Evolutionary conservation across 2,888 invertebrate species (phyloP).

Genomic region (Automeris io): DNA sequence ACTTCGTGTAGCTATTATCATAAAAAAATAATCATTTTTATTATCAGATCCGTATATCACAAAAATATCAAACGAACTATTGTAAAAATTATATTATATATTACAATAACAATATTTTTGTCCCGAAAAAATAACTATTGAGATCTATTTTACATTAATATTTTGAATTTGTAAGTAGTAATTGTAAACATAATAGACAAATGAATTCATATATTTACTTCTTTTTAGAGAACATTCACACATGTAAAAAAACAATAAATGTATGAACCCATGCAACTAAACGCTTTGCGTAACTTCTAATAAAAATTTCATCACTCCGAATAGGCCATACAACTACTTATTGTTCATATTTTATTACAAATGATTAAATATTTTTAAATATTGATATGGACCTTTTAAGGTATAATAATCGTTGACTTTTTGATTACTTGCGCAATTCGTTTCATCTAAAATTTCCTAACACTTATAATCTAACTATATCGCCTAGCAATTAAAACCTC

Average conservation of each 20-base stretch:
- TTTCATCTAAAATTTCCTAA: conserved; percentile 48
- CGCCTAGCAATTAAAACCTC: conserved; percentile 53
- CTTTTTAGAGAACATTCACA: not conserved
- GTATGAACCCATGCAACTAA: conserved; percentile 29
- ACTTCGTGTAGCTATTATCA: conserved; percentile 15
- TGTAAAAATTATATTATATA: conserved; percentile 6
- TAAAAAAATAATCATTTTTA: conserved; percentile 7
- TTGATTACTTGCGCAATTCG: conserved; percentile 43
- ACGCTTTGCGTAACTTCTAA: conserved; percentile 55
- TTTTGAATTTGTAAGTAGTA: not conserved
- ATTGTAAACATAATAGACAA: not conserved
- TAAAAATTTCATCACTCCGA: conserved; percentile 27
- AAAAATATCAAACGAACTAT: conserved; percentile 13
- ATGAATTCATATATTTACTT: conserved; percentile 2
- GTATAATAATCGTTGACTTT: conserved; percentile 61
- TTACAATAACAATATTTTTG: conserved; percentile 2
- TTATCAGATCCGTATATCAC: conserved; percentile 39
- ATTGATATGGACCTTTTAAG: conserved; percentile 76
- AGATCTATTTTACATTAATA: not conserved
- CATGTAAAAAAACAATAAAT: conserved; percentile 10
- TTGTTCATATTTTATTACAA: conserved; percentile 70
- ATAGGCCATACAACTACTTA: conserved; percentile 67
- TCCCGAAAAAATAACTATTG: conserved; percentile 4
- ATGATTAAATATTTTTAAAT: conserved; percentile 71
- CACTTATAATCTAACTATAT: conserved; percentile 48